Conservation (phyloP, 2,797 vertebrate genomes). For the Cyclura pinguis region DNA sequence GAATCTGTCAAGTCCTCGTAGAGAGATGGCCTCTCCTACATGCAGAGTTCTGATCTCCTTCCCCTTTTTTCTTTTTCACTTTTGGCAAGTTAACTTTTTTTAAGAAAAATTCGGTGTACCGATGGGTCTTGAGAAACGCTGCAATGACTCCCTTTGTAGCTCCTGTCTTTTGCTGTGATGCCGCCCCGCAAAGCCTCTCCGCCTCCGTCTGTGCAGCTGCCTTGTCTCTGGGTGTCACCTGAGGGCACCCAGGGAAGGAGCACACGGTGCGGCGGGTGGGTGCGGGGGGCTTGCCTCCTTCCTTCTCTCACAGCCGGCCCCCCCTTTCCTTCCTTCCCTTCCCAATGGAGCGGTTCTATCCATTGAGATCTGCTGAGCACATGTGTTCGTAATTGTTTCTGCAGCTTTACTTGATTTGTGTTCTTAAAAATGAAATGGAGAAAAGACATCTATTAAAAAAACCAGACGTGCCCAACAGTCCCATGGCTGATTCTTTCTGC, state of each 20-base stretch:
- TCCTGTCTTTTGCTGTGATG: constrained; percentile 29
- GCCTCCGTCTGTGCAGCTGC: constrained; percentile 18
- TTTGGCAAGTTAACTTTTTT: constrained; percentile 60
- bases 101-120: constrained; percentile 39
- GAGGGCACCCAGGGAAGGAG: constrained; percentile 1
- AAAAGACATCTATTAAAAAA: constrained; percentile 47
- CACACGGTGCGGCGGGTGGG: constrained; percentile 13
- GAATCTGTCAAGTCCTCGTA: constrained; percentile 75
- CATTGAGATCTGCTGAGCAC: constrained; percentile 15
- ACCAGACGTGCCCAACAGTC: constrained; percentile 61
- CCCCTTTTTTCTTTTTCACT: neutral
- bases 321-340: neutral
- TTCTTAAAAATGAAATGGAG: constrained; percentile 62
- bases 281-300: neutral
- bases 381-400: constrained; percentile 54
- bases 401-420: constrained; percentile 67
- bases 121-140: constrained; percentile 50
- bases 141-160: constrained; percentile 25
- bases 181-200: neutral
- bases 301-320: neutral
- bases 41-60: constrained; percentile 41
- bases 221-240: constrained; percentile 16
- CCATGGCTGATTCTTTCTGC: neutral
- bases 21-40: neutral
- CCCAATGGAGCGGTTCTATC: fast-evolving